Conservation (phyloP, 2,797 vertebrate genomes). For the Gymnocypris eckloni region DNA sequence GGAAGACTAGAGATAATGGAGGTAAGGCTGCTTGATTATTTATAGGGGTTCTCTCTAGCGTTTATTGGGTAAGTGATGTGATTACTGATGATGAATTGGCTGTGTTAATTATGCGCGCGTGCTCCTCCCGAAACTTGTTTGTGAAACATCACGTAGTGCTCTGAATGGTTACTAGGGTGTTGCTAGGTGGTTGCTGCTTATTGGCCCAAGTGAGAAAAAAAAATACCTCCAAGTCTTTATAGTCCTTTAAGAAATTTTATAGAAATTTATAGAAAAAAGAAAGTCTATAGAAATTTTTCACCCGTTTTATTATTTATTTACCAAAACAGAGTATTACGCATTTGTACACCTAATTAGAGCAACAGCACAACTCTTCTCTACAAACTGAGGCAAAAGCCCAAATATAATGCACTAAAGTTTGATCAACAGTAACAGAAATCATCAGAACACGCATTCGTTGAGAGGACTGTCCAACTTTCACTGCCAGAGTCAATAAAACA, state of each 20-base stretch:
- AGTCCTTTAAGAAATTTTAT: background rate
- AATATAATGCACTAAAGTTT: background rate
- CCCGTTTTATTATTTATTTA: background rate
- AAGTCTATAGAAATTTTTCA: background rate
- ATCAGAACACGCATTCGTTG: background rate
- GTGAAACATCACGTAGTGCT: too few species aligned
- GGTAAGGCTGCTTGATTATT: too few species aligned
- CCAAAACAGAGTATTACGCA: background rate
- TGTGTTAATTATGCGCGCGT: too few species aligned
- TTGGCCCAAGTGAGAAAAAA: background rate
- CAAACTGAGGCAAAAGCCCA: background rate
- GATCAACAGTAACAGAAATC: background rate
- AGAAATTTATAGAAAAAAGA: too few species aligned
- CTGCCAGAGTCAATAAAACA: conserved; percentile 31
- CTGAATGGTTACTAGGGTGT: background rate
- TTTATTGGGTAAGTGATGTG: too few species aligned
- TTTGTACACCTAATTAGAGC: background rate
- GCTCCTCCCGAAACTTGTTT: too few species aligned
- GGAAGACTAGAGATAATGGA: too few species aligned
- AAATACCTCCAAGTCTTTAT: background rate
- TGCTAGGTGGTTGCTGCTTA: background rate
- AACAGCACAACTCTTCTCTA: conserved; percentile 2
- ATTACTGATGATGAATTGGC: too few species aligned
- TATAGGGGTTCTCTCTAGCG: too few species aligned
- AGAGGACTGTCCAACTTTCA: conserved; percentile 7